Percentiles rank a stretch among this genome's conserved stretches.
These are phyloP conservation scores for Peromyscus californicus DNA, from an alignment of 2,113 vertebrate species.

Conservation along the genomic window DNA sequence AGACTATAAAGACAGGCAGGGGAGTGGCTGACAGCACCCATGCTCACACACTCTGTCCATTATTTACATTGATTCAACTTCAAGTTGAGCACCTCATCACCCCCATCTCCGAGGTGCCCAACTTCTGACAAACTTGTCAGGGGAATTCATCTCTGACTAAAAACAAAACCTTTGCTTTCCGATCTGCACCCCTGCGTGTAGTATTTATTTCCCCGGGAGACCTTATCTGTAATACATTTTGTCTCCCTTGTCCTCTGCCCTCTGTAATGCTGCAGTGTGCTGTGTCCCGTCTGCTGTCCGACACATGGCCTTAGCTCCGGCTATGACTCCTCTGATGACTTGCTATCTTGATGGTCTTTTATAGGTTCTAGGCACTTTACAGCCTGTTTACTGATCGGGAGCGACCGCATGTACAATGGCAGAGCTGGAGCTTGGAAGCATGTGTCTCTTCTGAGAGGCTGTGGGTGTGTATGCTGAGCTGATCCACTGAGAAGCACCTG, in stretches of 20 bases:
- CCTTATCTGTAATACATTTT: accelerated
- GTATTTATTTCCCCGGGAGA: not conserved
- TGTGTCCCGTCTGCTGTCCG: not conserved
- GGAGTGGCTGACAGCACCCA: not conserved
- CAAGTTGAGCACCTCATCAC: no score
- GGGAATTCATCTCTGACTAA: not conserved
- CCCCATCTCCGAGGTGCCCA: not conserved
- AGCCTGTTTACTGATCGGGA: not conserved
- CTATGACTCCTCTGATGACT: not conserved
- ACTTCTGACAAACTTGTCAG: not conserved
- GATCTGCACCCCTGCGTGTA: not conserved
- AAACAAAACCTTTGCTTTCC: not conserved
- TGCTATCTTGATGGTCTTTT: not conserved
- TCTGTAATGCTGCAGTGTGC: not conserved
- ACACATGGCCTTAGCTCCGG: not conserved
- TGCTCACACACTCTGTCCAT: not conserved
- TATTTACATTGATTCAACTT: not conserved
- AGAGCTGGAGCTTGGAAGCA: not conserved
- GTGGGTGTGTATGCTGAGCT: no score
- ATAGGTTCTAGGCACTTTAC: not conserved
- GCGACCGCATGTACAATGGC: not conserved
- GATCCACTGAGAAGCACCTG: not conserved
- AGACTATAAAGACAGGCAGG: not conserved
- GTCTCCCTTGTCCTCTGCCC: not conserved
- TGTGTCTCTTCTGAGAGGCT: not conserved